Percentiles rank a stretch among this genome's conserved stretches.
These are phyloP conservation scores for Pseudobourletiella spinata DNA, from an alignment of 1,140 invertebrate species.

Conservation along the genomic window DNA sequence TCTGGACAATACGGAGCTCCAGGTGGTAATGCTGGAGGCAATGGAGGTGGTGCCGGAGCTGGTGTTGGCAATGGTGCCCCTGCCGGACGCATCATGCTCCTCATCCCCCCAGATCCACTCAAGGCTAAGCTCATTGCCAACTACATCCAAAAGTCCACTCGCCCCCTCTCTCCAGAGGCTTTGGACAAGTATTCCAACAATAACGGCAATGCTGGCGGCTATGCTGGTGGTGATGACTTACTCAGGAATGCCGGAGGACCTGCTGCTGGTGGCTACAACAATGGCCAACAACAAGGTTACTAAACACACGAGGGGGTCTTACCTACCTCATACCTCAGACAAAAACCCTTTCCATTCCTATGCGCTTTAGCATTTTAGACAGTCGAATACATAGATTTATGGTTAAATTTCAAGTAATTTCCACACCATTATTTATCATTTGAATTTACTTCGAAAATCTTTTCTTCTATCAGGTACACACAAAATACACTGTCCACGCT, in stretches of 20 bases:
- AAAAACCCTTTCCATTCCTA: no score
- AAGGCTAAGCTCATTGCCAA: not conserved
- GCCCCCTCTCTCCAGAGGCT: not conserved
- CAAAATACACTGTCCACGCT: no score
- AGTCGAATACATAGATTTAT: no score
- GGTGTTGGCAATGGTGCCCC: not conserved
- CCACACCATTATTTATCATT: no score
- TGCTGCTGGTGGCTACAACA: not conserved
- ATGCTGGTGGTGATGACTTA: not conserved
- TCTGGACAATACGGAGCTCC: not conserved
- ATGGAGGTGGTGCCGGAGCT: not conserved
- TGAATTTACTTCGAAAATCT: no score
- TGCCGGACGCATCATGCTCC: not conserved
- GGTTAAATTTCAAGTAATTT: no score
- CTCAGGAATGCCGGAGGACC: not conserved
- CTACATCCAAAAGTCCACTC: not conserved
- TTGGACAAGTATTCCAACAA: not conserved
- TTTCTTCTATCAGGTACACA: no score
- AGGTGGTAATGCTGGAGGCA: not conserved
- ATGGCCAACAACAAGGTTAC: not conserved
- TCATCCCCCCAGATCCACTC: conserved; percentile 2
- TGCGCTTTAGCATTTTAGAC: no score
- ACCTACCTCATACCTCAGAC: no score
- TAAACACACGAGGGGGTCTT: no score
- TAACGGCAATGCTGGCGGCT: not conserved